These are phyloP conservation scores for Himalopsyche kuldschensis DNA, from an alignment of 2,888 invertebrate genomes.

Conservation along the genomic window DNA sequence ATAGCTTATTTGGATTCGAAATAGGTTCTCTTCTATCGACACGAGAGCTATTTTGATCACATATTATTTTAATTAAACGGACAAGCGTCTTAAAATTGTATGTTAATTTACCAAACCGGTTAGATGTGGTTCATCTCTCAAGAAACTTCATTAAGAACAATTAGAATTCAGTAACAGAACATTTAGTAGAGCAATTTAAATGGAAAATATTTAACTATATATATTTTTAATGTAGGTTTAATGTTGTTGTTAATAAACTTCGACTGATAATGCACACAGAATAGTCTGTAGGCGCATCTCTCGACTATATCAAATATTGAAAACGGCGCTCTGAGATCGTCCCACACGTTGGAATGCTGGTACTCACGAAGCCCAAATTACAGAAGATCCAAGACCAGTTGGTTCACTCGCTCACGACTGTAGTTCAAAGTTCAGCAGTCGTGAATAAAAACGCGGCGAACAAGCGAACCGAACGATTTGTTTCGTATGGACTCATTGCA, in stretches of 20 bases:
- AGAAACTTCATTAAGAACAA: neutral
- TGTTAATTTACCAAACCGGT: neutral
- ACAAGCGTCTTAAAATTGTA: neutral
- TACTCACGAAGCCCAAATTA: neutral
- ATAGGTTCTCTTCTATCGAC: neutral
- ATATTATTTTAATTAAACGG: neutral
- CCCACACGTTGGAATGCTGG: constrained; percentile 4
- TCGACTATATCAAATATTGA: neutral
- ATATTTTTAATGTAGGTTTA: neutral
- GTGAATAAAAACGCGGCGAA: constrained; percentile 14
- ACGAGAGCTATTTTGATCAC: neutral
- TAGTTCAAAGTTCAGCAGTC: constrained; percentile 33
- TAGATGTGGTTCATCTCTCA: neutral
- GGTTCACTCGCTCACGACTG: constrained; percentile 25
- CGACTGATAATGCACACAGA: neutral
- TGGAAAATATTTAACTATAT: neutral
- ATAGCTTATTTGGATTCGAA: neutral
- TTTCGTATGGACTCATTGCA: neutral
- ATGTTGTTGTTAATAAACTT: neutral
- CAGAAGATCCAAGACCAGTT: constrained; percentile 35
- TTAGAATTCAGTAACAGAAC: neutral
- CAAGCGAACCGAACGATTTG: neutral
- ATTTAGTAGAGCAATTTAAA: neutral
- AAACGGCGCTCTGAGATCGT: neutral
- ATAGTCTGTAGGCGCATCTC: neutral